A percentile compares a stretch with the other conserved stretches of the same genome.
These are phyloP conservation scores for Calidris pygmaea DNA, from an alignment of 2,113 vertebrate genomes.

Conservation along the genomic window DNA sequence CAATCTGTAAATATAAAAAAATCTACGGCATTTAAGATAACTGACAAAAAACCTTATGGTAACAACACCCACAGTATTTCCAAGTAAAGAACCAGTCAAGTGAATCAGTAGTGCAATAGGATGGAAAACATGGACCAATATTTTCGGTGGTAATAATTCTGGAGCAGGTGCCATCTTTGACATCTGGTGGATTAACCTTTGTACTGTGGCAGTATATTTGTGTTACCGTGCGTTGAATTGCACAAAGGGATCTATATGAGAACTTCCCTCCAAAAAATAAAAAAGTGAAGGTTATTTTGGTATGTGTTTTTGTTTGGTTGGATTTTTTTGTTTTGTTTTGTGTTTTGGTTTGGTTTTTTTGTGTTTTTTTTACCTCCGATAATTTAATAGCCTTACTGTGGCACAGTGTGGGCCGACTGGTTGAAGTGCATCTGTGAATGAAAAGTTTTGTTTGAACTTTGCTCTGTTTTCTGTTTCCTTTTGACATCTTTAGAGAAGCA, in stretches of 20 bases:
- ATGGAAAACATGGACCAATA: background rate
- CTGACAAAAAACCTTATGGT: background rate
- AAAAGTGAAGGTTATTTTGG: background rate
- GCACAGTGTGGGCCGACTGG: background rate
- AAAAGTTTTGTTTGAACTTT: background rate
- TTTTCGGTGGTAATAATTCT: background rate
- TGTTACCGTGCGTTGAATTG: background rate
- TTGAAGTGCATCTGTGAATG: background rate
- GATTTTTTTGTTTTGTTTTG: background rate
- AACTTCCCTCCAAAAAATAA: background rate
- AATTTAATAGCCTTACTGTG: background rate
- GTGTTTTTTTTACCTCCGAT: background rate
- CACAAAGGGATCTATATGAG: background rate
- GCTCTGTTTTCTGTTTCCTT: background rate
- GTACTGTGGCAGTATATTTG: background rate
- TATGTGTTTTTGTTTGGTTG: background rate
- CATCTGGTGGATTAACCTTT: background rate
- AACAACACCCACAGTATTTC: slow-evolving; percentile 10
- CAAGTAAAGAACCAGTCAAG: background rate
- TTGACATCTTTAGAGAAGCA: background rate
- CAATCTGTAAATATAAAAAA: background rate
- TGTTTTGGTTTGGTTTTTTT: background rate
- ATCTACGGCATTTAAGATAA: background rate
- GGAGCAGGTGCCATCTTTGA: background rate
- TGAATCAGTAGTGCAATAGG: background rate